Base-by-base conservation (phyloP, 2,113 vertebrate genomes). In the Dicaeum eximium region DNA sequence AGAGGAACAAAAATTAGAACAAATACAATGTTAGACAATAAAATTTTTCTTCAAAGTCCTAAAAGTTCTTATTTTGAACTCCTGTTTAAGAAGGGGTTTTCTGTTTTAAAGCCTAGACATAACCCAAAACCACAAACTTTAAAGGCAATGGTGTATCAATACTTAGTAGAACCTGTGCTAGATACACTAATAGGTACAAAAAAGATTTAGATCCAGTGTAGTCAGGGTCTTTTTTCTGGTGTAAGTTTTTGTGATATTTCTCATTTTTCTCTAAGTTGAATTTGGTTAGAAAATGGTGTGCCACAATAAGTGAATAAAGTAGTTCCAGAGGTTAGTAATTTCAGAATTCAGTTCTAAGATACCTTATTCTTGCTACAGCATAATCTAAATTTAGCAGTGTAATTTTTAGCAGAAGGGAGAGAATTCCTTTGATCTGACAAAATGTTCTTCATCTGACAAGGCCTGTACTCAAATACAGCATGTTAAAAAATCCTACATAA, bases 61-160 rank as follows among this genome's bases (percentile, higher is more conserved):
- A 23, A 37, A 70, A 74, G 24, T 57, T 40, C 4, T 65, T 48
- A 20, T 40, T 48, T 69, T 25, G 35, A 81, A 35, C 33, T 35
- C 8, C 6, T 27, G 0, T 74, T 75, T 67, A 80, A 33, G 50
- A 21, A 57, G 7, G 2, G 1, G 2, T 56, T 17, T n/a, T 73
- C 8, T 45, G 11, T 42, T 80, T 86, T 22, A 21, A 33, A 23
- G 7, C 44, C 17, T 78, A 45, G 60, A 50, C 8, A 38, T 33
- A 64, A 70, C 12, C 13, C 21, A 58, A 47, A 88, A 21, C 14
- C 19, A 24, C 0, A 5, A 70, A 47, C 40, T 58, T 47, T 12
- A 47, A 67, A 61, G 23, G 10, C 40, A 87, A 1, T 15, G 25
- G 14, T 16, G 3, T 58, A 25, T 54, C n/a, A 4, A 1, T 48